Evolutionary conservation across 1,140 invertebrate genomes (phyloP), one percentile per base, ranked within the genome.

Genomic region (Cherax quadricarinatus): DNA sequence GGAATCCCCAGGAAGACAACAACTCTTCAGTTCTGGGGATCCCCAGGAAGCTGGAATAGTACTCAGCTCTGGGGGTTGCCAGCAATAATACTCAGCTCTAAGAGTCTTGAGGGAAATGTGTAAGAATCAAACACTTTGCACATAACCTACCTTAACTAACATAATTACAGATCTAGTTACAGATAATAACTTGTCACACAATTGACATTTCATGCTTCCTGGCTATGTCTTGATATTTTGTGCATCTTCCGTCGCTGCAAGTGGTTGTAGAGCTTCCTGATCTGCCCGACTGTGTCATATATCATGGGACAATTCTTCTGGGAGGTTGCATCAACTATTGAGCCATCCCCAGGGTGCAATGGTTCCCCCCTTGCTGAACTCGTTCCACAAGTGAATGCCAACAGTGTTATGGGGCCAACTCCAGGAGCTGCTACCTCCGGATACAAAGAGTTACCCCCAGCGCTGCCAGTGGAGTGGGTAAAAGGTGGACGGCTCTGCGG

Each of bases 381-480:
- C 75, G 85, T 86, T 86, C 85, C 85, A 86, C 2, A 86, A 48
- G 85, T 86, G 85, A 66, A 86, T 86, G 14, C 85, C 85, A 21
- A 86, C 70, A 24, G 85, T 86, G 48, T 86, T 51, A 10, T 75
- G 85, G 4, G 70, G 70, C 85, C 85, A 86, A 12, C 30, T 51
- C 85, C 85, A 86, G 6, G 66, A 24, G 16, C 6, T 86, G 48
- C 85, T 75, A 6, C 85, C 85, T n/a, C 85, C 70, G 24, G 85
- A 18, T 3, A 75, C 41, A 18, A 86, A 86, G 5, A 86, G 85
- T 21, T 86, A 70, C 49, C 75, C 85, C 85, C 85, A 86, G 30
- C 66, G 85, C 85, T 86, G 75, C 85, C 85, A 86, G 85, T 86
- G 85, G 10, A 86, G 70, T 18, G 85, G 85, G 70, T 86, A 86